Evolutionary conservation across 2,113 vertebrate species (phyloP), one percentile per base, ranked within the genome.

Genomic region (Monarcha castaneiventris): DNA sequence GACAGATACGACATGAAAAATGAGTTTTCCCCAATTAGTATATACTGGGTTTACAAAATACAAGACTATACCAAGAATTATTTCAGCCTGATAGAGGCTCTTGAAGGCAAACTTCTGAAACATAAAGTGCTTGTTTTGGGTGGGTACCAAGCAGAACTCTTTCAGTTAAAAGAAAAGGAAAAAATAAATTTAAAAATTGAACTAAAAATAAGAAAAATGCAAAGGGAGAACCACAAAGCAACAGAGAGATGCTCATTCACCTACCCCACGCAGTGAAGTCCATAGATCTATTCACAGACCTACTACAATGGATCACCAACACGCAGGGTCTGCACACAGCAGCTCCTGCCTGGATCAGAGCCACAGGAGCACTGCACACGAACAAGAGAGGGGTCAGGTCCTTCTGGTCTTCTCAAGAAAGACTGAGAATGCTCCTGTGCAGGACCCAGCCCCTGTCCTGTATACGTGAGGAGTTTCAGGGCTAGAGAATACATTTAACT

Each of bases 391-490:
- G 23, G 14, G 5, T n/a, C 46, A 59, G 41, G 19, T 27, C 64
- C 63, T 29, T 19, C 35, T 20, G 33, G 7, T 44, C 75, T 61
- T 74, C 89, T 41, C 46, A 29, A 18, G 30, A 29, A 37, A 10
- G 6, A 21, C 16, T 80, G 27, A 16, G 25, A 69, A 66, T 1
- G 3, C 16, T 59, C 54, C 72, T 27, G 17, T 3, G 32, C 32
- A 87, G 37, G 37, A 84, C 21, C 43, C 63, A 79, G 29, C 10
- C 39, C 43, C 64, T 59, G 19, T 25, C n/a, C 32, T 30, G 7
- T 7, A 14, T 0, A 43, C 2, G 1, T 3, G 1, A 73, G 19
- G 33, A 54, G 17, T 18, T 63, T 37, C 39, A 67, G 1, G 13
- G 52, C 26, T 74, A 91, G 16, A 77, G 9, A 89, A 79, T 0